Evolutionary conservation across 1,140 invertebrate genomes (phyloP), one percentile per base, ranked within the genome.

Genomic region (Aporrectodea caliginosa): DNA sequence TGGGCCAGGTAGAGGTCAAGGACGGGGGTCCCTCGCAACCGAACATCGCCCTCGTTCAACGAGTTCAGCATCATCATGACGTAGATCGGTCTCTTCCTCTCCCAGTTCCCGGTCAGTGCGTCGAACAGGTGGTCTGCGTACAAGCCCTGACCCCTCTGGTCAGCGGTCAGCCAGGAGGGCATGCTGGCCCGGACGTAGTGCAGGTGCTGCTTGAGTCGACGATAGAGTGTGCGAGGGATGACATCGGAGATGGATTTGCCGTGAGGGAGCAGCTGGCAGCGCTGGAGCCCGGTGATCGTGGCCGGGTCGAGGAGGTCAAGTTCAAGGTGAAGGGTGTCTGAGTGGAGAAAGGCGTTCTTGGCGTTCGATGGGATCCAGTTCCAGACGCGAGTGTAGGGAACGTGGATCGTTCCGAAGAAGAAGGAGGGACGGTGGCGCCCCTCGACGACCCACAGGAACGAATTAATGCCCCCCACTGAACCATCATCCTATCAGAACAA

Each of bases 381-480:
- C 90, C 91, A 91, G 12, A 91, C 91, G 76, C 88, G 84, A 0
- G 89, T 90, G 83, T 91, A 91, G 0, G 91, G 90, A 33, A 91
- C 91, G 84, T 91, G 91, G 80, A 91, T 91, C 35, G 91, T 91
- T 31, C 91, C 91, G 83, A 91, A 91, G 80, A 91, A 89, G 83
- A 90, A 91, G 0, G 90, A 89, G 2, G 90, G 87, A 72, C 43
- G 43, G 6, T 6, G 43, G 6, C 43, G 43, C 6, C 43, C 43
- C 35, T 84, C 81, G 16, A 90, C 80, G 12, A 81, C 85, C 89
- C 89, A 90, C 75, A 89, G 81, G 82, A 90, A 90, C 14, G 88
- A 89, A 73, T 87, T 87, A 6, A 87, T 81, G 1, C 84, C 73
- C 16, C 80, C 81, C 74, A 84, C 80, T 84, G 85, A 80, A 68